phyloP scores from a whole-genome alignment of 2,797 vertebrate genomes.

The Poecilia wingei region DNA sequence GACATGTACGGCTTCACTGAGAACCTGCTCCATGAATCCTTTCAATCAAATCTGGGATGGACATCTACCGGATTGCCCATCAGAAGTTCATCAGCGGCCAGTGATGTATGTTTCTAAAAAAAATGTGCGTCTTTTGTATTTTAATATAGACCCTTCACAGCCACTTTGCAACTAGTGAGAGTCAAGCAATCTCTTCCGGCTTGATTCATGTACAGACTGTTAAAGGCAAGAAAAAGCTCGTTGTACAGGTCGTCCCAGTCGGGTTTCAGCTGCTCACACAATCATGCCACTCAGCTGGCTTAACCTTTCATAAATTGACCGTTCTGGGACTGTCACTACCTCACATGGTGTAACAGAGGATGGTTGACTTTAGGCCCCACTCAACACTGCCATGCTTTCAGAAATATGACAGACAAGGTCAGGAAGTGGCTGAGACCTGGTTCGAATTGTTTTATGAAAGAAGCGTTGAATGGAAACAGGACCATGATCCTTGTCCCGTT shows the following conservation, averaged over 20 bases:
- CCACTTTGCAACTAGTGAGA: neutral
- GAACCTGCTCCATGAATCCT: too few species aligned
- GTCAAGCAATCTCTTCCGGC: neutral
- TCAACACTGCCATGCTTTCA: neutral
- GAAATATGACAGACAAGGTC: neutral
- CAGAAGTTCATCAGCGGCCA: too few species aligned
- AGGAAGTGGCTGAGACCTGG: neutral
- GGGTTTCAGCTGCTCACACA: neutral
- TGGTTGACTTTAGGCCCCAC: neutral
- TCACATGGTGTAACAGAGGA: neutral
- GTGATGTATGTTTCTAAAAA: too few species aligned
- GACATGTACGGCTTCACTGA: too few species aligned
- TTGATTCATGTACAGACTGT: neutral
- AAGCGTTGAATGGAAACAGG: neutral
- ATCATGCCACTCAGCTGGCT: neutral
- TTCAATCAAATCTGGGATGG: too few species aligned
- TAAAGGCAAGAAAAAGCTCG: neutral
- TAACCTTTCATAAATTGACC: neutral
- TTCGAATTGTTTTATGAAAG: neutral
- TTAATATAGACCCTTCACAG: too few species aligned
- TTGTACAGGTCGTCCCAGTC: neutral
- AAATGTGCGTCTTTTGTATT: too few species aligned
- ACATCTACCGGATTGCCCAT: too few species aligned
- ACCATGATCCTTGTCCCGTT: neutral
- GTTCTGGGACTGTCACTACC: neutral